A percentile compares a stretch with the other conserved stretches of the same genome.
Conservation (phyloP, 2,888 invertebrate genomes). For the Notodonta dromedarius region DNA sequence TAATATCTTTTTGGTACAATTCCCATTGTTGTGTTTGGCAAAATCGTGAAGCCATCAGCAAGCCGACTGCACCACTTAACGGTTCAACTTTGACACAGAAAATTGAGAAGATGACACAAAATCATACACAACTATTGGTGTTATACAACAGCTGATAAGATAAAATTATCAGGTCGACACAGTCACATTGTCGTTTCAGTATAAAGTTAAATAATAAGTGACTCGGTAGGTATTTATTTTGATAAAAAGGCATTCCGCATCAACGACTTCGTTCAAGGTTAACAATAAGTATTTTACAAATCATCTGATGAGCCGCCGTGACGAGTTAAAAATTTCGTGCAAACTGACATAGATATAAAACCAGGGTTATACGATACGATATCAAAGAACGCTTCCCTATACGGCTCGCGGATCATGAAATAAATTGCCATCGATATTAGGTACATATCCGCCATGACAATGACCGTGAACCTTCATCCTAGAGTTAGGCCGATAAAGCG, state of each 20-base stretch:
- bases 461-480: not conserved
- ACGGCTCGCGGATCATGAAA: not conserved
- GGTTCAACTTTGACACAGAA: conserved; percentile 78
- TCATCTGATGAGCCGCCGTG: not conserved
- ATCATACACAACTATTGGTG: conserved; percentile 31
- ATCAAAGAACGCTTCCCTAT: not conserved
- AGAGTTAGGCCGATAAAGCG: not conserved
- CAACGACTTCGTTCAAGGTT: not conserved
- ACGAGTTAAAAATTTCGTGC: not conserved
- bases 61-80: conserved; percentile 63
- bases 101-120: conserved; percentile 45
- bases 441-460: not conserved
- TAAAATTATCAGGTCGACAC: not conserved
- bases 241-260: not conserved
- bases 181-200: not conserved
- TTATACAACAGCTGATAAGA: conserved; percentile 18
- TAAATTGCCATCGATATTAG: not conserved
- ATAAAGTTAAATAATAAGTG: not conserved
- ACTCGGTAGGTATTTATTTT: not conserved
- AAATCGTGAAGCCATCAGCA: conserved; percentile 63
- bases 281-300: not conserved
- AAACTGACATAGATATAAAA: not conserved
- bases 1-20: conserved; percentile 49
- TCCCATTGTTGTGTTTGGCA: conserved; percentile 59
- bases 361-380: not conserved